Evolutionary conservation across 1,140 invertebrate species (phyloP), one percentile per base, ranked within the genome.

Genomic region (Macrotrachela quadricornifera): DNA sequence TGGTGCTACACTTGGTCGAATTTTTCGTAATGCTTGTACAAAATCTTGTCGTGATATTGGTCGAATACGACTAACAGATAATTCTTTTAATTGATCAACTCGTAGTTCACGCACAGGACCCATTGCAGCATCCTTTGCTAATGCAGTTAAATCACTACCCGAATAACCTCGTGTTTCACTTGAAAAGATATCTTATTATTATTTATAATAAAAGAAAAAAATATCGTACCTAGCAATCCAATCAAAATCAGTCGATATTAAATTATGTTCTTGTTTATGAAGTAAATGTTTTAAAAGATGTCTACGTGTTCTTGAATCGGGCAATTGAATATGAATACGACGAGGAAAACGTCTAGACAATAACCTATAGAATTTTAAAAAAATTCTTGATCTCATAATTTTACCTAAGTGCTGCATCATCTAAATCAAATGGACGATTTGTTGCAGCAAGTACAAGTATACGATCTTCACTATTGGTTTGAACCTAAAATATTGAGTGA

Each of bases 101-200:
- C n/a, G 42, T 51, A 62, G 69, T 83, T 82, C 82, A 76, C 87
- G 76, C 51, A 95, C 91, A 16, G 88, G 86, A 55, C 84, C 86
- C 49, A 94, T 74, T 10, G 90, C 87, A 21, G 88, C 87, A 74
- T 95, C 88, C 64, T 88, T 85, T 21, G 87, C 87, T 52, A 95
- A 72, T 46, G 82, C 81, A n/a, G 86, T 88, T 48, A 95, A 75
- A 75, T 94, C 88, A 65, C 83, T 87, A 21, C 84, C 87, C 9
- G 87, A 92, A 73, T 94, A 94, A 15, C 67, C 68, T 18, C 67
- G 63, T 4, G 67, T 67, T 15, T 30, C 21, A 4, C 21, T 30
- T 30, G 2, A 30, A 30, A 30, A 30, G 21, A 30, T 30, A 30
- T 30, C 8, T 30, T 2, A 4, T 30, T 30, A 30, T 4, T 30